Percentiles rank a stretch among this genome's conserved stretches.
Conservation (phyloP, 2,888 invertebrate genomes). For the Phaonia tiefii region DNA sequence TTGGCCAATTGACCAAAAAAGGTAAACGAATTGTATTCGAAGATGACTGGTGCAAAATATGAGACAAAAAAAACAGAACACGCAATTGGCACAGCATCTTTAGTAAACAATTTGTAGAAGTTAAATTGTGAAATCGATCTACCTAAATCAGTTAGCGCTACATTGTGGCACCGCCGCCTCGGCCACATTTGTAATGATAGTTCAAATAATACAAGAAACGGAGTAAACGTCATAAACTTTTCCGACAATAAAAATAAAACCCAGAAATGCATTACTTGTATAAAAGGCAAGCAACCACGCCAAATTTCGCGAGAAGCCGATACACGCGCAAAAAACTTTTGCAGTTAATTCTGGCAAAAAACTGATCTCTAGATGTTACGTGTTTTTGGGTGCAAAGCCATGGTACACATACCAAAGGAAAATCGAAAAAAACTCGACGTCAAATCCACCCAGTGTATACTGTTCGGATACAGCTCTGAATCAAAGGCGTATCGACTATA, state of each 20-base stretch:
- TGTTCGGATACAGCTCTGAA: not conserved
- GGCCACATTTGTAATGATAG: slow-evolving; percentile 13
- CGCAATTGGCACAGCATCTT: not conserved
- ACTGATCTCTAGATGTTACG: not conserved
- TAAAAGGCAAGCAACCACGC: no score
- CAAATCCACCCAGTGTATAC: slow-evolving; percentile 42
- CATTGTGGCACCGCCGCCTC: slow-evolving; percentile 20
- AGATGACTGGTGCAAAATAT: no score
- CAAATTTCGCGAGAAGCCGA: not conserved
- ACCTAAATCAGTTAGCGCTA: no score
- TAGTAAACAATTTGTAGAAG: not conserved
- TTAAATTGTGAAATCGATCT: not conserved
- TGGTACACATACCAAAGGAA: slow-evolving; percentile 12
- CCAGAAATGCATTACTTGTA: no score
- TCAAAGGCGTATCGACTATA: no score
- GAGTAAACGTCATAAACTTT: not conserved
- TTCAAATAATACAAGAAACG: not conserved
- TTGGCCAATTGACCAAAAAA: no score
- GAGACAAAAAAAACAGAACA: not conserved
- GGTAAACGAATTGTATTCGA: no score
- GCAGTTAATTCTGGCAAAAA: no score
- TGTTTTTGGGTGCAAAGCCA: not conserved
- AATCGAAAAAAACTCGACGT: slow-evolving; percentile 55
- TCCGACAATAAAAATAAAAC: not conserved
- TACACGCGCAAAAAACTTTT: not conserved